Conservation (phyloP, 2,888 invertebrate genomes). For the Keiferia lycopersicella region DNA sequence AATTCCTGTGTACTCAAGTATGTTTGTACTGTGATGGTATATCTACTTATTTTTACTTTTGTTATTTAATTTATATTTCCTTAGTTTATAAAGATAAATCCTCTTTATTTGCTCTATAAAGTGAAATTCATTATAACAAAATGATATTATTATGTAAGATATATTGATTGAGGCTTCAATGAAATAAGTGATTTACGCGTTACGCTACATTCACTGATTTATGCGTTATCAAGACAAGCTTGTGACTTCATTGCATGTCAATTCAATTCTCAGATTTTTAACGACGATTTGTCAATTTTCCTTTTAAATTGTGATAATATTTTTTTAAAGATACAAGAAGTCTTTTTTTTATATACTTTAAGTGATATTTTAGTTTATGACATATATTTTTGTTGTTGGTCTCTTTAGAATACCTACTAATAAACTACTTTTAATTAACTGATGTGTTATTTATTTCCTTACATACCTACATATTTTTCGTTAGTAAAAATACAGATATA, state of each 20-base stretch:
- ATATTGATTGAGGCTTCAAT: conserved; percentile 6
- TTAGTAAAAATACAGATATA: not conserved
- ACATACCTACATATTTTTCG: not conserved
- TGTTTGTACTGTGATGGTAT: conserved; percentile 57
- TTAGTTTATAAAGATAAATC: conserved; percentile 12
- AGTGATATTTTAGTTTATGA: conserved; percentile 75
- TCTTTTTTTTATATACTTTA: conserved; percentile 42
- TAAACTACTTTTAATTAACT: conserved; percentile 64
- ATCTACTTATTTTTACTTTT: conserved; percentile 52
- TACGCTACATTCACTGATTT: not conserved
- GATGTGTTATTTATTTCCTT: conserved; percentile 55
- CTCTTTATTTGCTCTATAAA: conserved; percentile 21
- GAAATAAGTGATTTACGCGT: not conserved
- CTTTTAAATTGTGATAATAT: conserved; percentile 68
- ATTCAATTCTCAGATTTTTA: conserved; percentile 33
- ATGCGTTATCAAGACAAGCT: not conserved
- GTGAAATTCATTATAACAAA: not conserved
- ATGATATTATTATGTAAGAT: conserved; percentile 7
- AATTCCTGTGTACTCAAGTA: conserved; percentile 33
- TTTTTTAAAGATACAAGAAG: conserved; percentile 47
- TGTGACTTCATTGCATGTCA: conserved; percentile 23
- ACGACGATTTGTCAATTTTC: conserved; percentile 56
- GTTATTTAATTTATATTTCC: conserved; percentile 38
- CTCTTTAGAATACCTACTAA: conserved; percentile 54
- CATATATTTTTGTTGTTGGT: conserved; percentile 72